Evolutionary conservation across 2,888 invertebrate species (phyloP), one percentile per base, ranked within the genome.

Genomic region (Scelioninae gen. 1): DNA sequence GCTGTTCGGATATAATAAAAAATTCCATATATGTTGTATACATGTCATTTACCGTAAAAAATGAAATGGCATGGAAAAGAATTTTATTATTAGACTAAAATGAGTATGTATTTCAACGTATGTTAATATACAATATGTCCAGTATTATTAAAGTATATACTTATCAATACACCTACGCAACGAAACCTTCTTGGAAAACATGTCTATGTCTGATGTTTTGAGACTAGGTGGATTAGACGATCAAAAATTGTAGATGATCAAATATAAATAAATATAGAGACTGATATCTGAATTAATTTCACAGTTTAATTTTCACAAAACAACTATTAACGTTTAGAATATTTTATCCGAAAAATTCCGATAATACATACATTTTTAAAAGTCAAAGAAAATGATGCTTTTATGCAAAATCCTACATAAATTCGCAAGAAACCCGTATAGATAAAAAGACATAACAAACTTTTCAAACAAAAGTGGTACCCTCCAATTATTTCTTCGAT

Each of bases 121-220:
- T 47, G 51, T 68, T 77, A 62, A 62, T 68, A 45, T 16, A 77
- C 53, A 77, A 68, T 62, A 53, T 62, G 45, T 55, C 55, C 62
- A 45, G 58, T 31, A 51, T 58, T 65, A 53, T 65, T 65, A 58
- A 63, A 65, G 47, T n/a, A n/a, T n/a, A n/a, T 58, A 79, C 66
- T 79, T 79, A 79, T 79, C 45, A 72, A 65, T 49, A 65, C 72
- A 66, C 79, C 71, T 60, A 72, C 72, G 66, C 79, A 31, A 23
- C 32, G 31, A 58, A 65, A 72, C 53, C 51, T 75, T 58, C 66
- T 72, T 60, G 66, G 72, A 65, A 79, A 79, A 58, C 56, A 16
- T 63, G 43, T 43, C 56, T 49, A 23, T 9, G n/a, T n/a, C n/a
- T n/a, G n/a, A n/a, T 63, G 56, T 71, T 78, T 78, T 78, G 9